Base-by-base conservation (phyloP, 2,888 invertebrate species). In the Synergus japonicus region DNA sequence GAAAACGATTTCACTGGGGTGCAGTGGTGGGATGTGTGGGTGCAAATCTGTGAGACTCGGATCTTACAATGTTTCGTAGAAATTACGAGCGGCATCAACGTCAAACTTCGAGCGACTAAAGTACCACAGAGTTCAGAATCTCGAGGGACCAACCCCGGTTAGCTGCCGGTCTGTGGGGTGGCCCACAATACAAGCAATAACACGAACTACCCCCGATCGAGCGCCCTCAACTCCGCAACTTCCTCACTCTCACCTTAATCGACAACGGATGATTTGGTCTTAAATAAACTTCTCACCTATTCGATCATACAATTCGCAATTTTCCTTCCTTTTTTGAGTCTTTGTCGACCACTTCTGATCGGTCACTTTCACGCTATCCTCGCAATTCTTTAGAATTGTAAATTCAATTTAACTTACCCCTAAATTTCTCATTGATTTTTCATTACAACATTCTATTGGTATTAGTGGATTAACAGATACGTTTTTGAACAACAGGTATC, bases 261-360 rank as follows among this genome's bases (percentile, higher is more conserved):
- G 91, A 91, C 88, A 89, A 88, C 88, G 88, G 89, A 91, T 89
- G 91, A 92, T 91, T 92, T 91, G 89, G 90, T 89, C 91, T 92
- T 92, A 92, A 92, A 92, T 92, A 92, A 92, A 92, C 91, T 91
- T 91, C 89, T 89, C 89, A 88, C 89, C 88, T 90, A 89, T 85
- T 76, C 76, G 43, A 64, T 81, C 60, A 18, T 12, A 76, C 60
- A 60, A 76, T 82, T 79, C 81, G 83, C 83, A 85, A 85, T 83
- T 85, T 83, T 81, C 82, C 81, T 77, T 76, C 77, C 83, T 65
- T 83, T 83, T 83, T 81, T 81, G 81, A 79, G 78, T 77, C 65
- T 65, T 65, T 65, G 65, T 65, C 65, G 0, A 65, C n/a, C 65
- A 65, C 37, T 65, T 41, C 41, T 37, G 41, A 65, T 15, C 37